These are phyloP conservation scores for Monochamus saltuarius DNA, from an alignment of 1,140 invertebrate species.

Conservation along the genomic window DNA sequence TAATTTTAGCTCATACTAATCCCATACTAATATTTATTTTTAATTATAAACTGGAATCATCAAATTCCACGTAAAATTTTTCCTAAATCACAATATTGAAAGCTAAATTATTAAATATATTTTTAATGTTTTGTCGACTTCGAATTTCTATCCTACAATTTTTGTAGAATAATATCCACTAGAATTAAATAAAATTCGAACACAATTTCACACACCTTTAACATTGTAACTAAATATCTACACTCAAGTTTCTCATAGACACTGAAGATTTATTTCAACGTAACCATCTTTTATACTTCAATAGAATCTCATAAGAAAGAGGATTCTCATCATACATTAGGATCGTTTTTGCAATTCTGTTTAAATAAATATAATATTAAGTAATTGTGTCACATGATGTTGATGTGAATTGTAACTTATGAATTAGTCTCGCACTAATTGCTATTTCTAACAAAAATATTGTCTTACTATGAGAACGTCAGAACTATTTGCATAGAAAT, in stretches of 20 bases:
- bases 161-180: neutral
- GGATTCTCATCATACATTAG: constrained; percentile 5
- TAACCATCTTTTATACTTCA: neutral
- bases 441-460: too few species aligned
- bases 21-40: too few species aligned
- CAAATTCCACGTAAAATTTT: too few species aligned
- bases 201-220: constrained; percentile 1
- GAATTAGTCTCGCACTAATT: too few species aligned
- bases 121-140: too few species aligned
- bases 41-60: too few species aligned
- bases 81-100: too few species aligned
- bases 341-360: neutral
- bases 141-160: too few species aligned
- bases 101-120: too few species aligned
- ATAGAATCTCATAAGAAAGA: constrained; percentile 1
- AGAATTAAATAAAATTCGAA: neutral
- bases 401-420: neutral
- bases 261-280: neutral
- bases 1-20: too few species aligned
- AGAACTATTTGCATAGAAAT: too few species aligned
- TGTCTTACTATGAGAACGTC: too few species aligned
- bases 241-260: constrained; percentile 1
- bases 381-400: neutral
- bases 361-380: constrained; percentile 5
- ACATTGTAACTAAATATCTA: neutral